Evolutionary conservation across 2,113 vertebrate species (phyloP), one percentile per base, ranked within the genome.

Genomic region (Ptilonorhynchus violaceus): DNA sequence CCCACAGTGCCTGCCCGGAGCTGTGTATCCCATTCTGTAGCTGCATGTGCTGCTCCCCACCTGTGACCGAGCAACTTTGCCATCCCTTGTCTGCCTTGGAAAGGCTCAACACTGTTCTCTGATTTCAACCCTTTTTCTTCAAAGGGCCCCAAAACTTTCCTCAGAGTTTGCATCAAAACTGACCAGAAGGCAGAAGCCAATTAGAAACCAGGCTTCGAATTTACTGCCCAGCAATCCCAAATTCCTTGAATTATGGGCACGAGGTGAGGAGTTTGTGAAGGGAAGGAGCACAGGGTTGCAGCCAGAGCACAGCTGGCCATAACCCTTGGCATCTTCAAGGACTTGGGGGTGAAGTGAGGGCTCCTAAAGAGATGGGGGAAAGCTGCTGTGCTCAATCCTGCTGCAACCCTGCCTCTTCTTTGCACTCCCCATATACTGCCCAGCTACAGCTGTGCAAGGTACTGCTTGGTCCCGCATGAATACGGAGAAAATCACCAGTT

Each of bases 401-500:
- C 56, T n/a, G 14, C 2, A 5, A 15, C 20, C 0, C 4, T 39
- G n/a, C 25, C 30, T 85, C 15, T 59, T 74, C 76, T 79, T 59
- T 74, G 21, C 31, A 19, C 14, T 73, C 35, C 58, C 12, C 13
- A 2, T 46, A 55, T 74, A 35, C 67, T 92, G 55, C 47, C 39
- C 41, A 76, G 91, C 55, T 69, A 73, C 77, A 87, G 59, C 60
- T 49, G 27, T 15, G 24, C 52, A 23, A 86, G 33, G 41, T 74
- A 50, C 75, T 59, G 16, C 67, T 62, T 86, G 35, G 56, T 70
- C 60, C 37, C 2, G 11, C 19, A 39, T 10, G 46, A 86, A 93
- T 31, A 50, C 70, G 67, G 69, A 86, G 85, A 85, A 96, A 94
- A 96, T 89, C 67, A 73, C 53, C 67, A 56, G 90, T 86, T 92